phyloP scores from a whole-genome alignment of 2,888 invertebrate species.

The Sphinx pinastri region DNA sequence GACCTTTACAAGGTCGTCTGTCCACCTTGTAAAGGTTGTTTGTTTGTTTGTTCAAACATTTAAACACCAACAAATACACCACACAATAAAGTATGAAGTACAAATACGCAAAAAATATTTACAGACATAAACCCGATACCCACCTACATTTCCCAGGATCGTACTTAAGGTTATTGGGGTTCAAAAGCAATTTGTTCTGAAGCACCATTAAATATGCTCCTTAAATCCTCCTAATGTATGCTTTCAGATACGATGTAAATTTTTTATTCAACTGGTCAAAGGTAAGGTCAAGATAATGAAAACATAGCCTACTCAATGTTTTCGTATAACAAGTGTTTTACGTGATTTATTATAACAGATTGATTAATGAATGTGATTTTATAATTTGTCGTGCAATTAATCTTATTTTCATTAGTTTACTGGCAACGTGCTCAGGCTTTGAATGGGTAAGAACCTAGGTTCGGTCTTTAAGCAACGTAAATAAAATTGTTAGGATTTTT shows the following conservation, averaged over 20 bases:
- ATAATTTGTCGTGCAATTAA: too few species aligned
- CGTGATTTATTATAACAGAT: too few species aligned
- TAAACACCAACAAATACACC: not conserved
- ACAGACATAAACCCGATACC: constrained; percentile 20
- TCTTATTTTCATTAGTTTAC: too few species aligned
- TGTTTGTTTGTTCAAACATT: too few species aligned
- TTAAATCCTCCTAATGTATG: constrained; percentile 29
- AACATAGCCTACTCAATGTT: not conserved
- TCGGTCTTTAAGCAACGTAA: too few species aligned
- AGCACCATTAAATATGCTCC: constrained; percentile 27
- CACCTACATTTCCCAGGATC: constrained; percentile 31
- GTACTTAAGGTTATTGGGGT: constrained; percentile 31
- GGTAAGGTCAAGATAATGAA: constrained; percentile 13
- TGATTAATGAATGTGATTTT: too few species aligned
- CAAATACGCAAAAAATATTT: constrained; percentile 21
- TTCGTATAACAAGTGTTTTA: too few species aligned
- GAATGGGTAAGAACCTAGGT: too few species aligned
- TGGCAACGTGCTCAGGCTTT: too few species aligned
- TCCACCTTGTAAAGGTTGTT: too few species aligned
- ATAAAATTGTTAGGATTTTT: too few species aligned
- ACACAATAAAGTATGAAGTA: constrained; percentile 4
- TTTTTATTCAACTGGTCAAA: constrained; percentile 22
- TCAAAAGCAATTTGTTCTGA: constrained; percentile 32
- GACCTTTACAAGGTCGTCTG: too few species aligned
- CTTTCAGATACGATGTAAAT: constrained; percentile 16